phyloP scores from a whole-genome alignment of 2,797 vertebrate species.

The Apogon talboti region DNA sequence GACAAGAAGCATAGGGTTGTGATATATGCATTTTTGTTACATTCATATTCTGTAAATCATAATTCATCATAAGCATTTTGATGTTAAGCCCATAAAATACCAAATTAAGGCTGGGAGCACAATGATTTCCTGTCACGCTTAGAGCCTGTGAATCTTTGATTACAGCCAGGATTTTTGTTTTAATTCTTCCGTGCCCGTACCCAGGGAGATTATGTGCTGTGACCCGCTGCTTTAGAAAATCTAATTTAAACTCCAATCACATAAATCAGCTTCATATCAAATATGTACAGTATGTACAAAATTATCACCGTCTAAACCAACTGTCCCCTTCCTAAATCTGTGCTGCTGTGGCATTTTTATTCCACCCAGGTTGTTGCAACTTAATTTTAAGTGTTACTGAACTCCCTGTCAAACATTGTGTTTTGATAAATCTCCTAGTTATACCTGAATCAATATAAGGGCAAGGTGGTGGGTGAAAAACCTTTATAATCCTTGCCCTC shows the following conservation, averaged over 20 bases:
- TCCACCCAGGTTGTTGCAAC: conserved; percentile 68
- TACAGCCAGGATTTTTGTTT: not conserved
- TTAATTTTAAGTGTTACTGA: conserved; percentile 80
- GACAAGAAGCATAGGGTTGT: too few species aligned
- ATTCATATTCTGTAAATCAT: too few species aligned
- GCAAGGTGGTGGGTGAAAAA: conserved; percentile 78
- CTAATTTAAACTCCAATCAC: not conserved
- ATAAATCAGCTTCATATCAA: conserved; percentile 6
- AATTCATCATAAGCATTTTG: too few species aligned
- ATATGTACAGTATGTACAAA: conserved; percentile 13
- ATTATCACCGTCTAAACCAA: conserved; percentile 5
- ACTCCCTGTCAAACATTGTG: conserved; percentile 81
- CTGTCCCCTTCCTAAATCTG: conserved; percentile 49
- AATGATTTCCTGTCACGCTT: too few species aligned
- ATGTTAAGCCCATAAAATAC: too few species aligned
- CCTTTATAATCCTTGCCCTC: conserved; percentile 83
- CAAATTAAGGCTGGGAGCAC: too few species aligned
- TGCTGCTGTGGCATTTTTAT: conserved; percentile 62
- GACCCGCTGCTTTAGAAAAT: not conserved
- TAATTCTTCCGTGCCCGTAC: not conserved
- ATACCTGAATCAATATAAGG: conserved; percentile 80
- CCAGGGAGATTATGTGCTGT: not conserved
- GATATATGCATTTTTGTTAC: too few species aligned
- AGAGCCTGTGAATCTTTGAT: not conserved
- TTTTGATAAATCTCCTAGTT: conserved; percentile 83